These are phyloP conservation scores for Dinothrombium tinctorium DNA, from an alignment of 1,140 invertebrate species.

Conservation along the genomic window DNA sequence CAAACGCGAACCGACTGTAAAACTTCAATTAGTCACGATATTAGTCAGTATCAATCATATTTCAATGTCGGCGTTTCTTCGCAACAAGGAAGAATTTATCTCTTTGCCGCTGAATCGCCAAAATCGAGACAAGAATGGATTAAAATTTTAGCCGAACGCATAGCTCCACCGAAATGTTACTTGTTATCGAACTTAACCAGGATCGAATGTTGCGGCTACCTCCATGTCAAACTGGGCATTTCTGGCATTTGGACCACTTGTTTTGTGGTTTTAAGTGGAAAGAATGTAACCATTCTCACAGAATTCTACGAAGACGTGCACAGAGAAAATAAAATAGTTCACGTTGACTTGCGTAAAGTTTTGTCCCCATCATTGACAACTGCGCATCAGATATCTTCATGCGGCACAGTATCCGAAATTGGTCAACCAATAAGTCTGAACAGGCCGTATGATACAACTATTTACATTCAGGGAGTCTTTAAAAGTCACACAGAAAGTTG, in stretches of 20 bases:
- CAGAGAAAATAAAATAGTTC: not conserved
- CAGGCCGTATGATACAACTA: too few species aligned
- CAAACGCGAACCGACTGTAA: not conserved
- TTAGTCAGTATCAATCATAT: not conserved
- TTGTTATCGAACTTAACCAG: not conserved
- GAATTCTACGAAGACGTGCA: not conserved
- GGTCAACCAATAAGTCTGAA: not conserved
- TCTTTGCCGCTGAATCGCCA: constrained; percentile 2
- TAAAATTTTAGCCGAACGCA: not conserved
- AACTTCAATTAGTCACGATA: not conserved
- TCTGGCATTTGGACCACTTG: not conserved
- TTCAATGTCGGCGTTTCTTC: constrained; percentile 7
- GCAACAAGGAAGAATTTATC: constrained; percentile 2
- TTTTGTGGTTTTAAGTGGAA: not conserved
- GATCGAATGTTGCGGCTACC: not conserved
- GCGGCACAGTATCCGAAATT: not conserved
- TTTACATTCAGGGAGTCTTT: not conserved
- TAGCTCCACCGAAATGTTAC: not conserved
- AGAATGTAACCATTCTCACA: not conserved
- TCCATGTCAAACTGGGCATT: not conserved
- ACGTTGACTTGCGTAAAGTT: constrained; percentile 2
- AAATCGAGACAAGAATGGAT: constrained; percentile 4
- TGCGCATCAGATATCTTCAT: not conserved
- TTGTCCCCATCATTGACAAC: not conserved
- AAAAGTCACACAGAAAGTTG: not conserved